phyloP scores from a whole-genome alignment of 2,888 invertebrate genomes.

The Steinernema carpocapsae region DNA sequence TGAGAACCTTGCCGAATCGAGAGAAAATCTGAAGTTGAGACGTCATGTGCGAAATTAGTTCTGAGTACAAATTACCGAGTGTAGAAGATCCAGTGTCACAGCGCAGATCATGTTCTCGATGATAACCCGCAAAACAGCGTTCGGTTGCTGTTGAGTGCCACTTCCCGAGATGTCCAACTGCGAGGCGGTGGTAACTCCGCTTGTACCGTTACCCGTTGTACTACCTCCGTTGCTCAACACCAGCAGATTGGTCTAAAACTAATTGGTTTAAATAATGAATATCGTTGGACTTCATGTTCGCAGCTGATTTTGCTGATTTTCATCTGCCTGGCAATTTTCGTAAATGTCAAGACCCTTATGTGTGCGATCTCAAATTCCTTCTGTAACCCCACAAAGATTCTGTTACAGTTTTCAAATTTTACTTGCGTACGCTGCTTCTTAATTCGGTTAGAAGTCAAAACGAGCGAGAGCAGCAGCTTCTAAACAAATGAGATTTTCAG shows the following conservation, averaged over 20 bases:
- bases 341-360: too few relatives aligned
- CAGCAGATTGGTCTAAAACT: slow-evolving; percentile 45
- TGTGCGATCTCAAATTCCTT: too few relatives aligned
- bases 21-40: slow-evolving; percentile 83
- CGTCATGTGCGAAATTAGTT: neutral
- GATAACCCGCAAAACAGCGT: slow-evolving; percentile 90
- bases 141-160: slow-evolving; percentile 73
- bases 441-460: too few relatives aligned
- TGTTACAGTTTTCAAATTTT: too few relatives aligned
- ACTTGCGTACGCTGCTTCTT: too few relatives aligned
- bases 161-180: slow-evolving; percentile 81
- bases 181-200: slow-evolving; percentile 46
- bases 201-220: slow-evolving; percentile 30
- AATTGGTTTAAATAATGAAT: too few relatives aligned
- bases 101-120: slow-evolving; percentile 98
- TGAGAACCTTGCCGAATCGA: slow-evolving; percentile 95
- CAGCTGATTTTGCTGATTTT: too few relatives aligned
- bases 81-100: slow-evolving; percentile 93
- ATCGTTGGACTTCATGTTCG: neutral
- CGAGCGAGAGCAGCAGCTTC: too few relatives aligned
- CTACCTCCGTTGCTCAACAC: slow-evolving; percentile 38
- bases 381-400: too few relatives aligned
- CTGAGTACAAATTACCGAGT: slow-evolving; percentile 76
- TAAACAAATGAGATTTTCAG: slow-evolving; percentile 12
- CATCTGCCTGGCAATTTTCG: too few relatives aligned